Evolutionary conservation across 2,113 vertebrate genomes (phyloP), one percentile per base, ranked within the genome.

Genomic region (Polypterus bichir): DNA sequence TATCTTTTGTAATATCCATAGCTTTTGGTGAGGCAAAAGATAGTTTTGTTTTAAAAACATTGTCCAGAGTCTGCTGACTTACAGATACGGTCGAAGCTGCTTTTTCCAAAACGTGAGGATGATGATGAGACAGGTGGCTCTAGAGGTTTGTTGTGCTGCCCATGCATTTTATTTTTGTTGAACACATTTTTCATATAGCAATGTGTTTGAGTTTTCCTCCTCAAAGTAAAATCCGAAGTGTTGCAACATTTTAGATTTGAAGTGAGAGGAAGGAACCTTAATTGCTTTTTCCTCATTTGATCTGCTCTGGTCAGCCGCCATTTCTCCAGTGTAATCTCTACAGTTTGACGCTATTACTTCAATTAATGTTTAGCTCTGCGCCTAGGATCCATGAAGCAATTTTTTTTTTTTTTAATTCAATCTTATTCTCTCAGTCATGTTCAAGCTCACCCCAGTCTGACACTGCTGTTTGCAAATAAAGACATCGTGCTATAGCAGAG

Each of bases 241-340:
- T 60, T n/a, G 9, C 59, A 46, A 60, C 59, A 60, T 48, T 1
- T 60, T 60, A 60, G 59, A 60, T 4, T 60, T 7, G 59, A 60
- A 47, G 5, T n/a, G 9, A 60, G 46, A 7, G 3, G 3, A 46
- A 10, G 59, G 46, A n/a, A 48, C 59, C 10, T 60, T 60, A n/a
- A 60, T 60, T 60, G 47, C 7, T 60, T 60, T 60, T 60, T 60
- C 27, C n/a, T n/a, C n/a, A n/a, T n/a, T n/a, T n/a, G n/a, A n/a
- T n/a, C n/a, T n/a, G n/a, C n/a, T n/a, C n/a, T n/a, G n/a, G n/a
- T n/a, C n/a, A n/a, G n/a, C n/a, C n/a, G n/a, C n/a, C n/a, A n/a
- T n/a, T n/a, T n/a, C n/a, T n/a, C n/a, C n/a, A n/a, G n/a, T n/a
- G n/a, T n/a, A n/a, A n/a, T n/a, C n/a, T n/a, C n/a, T n/a, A n/a